Conservation (phyloP, 2,888 invertebrate genomes). For the Anoplius nigerrimus region DNA sequence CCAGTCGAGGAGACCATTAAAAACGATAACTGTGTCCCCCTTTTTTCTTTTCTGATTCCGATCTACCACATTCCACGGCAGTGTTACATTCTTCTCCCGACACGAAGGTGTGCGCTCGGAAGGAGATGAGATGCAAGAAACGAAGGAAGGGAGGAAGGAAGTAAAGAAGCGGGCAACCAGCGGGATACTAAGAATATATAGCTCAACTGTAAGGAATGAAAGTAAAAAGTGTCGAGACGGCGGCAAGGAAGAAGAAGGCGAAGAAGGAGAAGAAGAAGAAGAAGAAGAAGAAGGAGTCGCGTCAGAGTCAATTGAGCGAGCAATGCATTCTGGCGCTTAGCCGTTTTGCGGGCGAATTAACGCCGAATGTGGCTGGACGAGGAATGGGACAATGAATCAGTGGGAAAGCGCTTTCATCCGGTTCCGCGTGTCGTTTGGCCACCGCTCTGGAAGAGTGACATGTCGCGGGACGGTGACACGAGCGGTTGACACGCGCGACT, state of each 20-base stretch:
- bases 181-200: too few species aligned
- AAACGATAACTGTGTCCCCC: conserved; percentile 46
- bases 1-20: conserved; percentile 54
- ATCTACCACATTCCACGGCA: conserved; percentile 53
- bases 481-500: too few species aligned
- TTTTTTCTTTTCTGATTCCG: conserved; percentile 40
- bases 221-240: not conserved
- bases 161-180: too few species aligned
- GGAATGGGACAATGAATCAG: conserved; percentile 28
- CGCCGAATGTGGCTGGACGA: not conserved
- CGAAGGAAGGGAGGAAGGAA: too few species aligned
- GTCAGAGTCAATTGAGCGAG: not conserved
- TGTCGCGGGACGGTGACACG: too few species aligned
- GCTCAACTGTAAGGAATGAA: too few species aligned
- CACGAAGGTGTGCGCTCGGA: not conserved
- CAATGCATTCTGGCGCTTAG: not conserved
- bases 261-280: not conserved
- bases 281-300: not conserved
- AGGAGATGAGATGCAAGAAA: too few species aligned
- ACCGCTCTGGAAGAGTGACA: too few species aligned
- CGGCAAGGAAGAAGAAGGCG: not conserved
- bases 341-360: not conserved
- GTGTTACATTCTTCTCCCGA: conserved; percentile 36
- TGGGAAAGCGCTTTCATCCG: conserved; percentile 10
- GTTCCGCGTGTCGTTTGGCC: conserved; percentile 11